Evolutionary conservation across 2,888 invertebrate species (phyloP), one percentile per base, ranked within the genome.

Genomic region (Metacarcinus magister): DNA sequence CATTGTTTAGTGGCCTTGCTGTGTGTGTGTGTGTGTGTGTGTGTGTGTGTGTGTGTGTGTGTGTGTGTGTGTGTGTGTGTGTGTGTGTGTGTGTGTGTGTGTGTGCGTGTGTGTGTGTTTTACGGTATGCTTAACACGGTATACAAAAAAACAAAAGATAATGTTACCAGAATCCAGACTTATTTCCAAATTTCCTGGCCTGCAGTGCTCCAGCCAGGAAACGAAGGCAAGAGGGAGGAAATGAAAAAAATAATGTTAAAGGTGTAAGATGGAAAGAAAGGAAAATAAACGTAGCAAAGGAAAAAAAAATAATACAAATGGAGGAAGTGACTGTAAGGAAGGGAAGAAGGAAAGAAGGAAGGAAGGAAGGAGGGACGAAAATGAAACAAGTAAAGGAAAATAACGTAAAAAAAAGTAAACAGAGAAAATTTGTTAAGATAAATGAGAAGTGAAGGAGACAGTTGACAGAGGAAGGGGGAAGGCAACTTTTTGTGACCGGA

Each of bases 51-150:
- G 67, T 67, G 67, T 67, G 67, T 67, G 67, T 67, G 67, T 67
- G 67, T 67, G 67, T 67, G 67, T 67, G 67, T 67, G 67, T 67
- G 67, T 67, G 67, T 67, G 67, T 67, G 67, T 67, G 67, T 67
- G 67, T 75, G 75, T 75, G 75, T 75, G 75, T 75, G 75, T 75
- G 75, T 75, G 75, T 75, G 67, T 67, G 67, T 67, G 67, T 67
- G 67, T 67, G 67, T 67, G 67, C n/a, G 67, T 67, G 67, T 67
- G 23, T 67, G 67, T 67, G n/a, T 67, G 67, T 67, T n/a, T n/a
- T n/a, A n/a, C n/a, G n/a, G n/a, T 67, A 19, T 67, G 13, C 67
- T 23, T 19, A 67, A 7, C 8, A 23, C 67, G 23, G 67, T 67
- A n/a, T n/a, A n/a, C n/a, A n/a, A n/a, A n/a, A n/a, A 82, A 82